Base-by-base conservation (phyloP, 2,113 vertebrate species). In the Rhipidura dahli region DNA sequence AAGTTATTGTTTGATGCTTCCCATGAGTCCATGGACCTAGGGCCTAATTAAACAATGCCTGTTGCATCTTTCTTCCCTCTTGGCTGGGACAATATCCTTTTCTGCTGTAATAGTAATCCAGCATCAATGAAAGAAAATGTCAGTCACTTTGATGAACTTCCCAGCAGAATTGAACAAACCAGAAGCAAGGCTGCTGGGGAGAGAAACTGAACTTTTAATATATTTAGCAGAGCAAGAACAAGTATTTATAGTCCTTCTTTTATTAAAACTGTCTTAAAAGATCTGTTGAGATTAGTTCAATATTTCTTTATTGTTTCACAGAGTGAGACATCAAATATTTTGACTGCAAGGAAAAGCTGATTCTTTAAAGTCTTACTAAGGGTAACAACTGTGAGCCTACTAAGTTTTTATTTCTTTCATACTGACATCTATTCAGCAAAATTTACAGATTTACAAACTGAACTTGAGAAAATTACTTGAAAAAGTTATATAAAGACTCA, bases 181-280 rank as follows among this genome's bases (percentile, higher is more conserved):
- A 21, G 73, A 93, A 95, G 83, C 10, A 27, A 91, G 56, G 18
- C 78, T 87, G 31, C 9, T 31, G 35, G n/a, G 51, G 26, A 83
- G 89, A 96, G 69, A 94, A 97, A 93, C 21, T 86, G 37, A 94
- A 88, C 54, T 37, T 94, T 91, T 95, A 86, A 94, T 96, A 75
- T 91, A 89, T 93, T 93, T 95, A 84, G 21, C 75, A 47, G 68
- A 80, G 69, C 35, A 87, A 85, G 28, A 90, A 21, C 68, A 93
- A 93, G 72, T 79, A 59, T 87, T 94, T 71, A 42, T 75, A 97
- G 95, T 94, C 47, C 39, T 31, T 65, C 30, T 96, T 97, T 98
- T 96, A 94, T 95, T 97, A 97, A 97, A 96, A 45, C 15, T 47
- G 85, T 73, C 31, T 94, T 84, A 91, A 93, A 79, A 96, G 90